Percentiles rank a stretch among this genome's conserved stretches.
Conservation (phyloP, 2,797 vertebrate genomes). For the Leucoraja ocellata region DNA sequence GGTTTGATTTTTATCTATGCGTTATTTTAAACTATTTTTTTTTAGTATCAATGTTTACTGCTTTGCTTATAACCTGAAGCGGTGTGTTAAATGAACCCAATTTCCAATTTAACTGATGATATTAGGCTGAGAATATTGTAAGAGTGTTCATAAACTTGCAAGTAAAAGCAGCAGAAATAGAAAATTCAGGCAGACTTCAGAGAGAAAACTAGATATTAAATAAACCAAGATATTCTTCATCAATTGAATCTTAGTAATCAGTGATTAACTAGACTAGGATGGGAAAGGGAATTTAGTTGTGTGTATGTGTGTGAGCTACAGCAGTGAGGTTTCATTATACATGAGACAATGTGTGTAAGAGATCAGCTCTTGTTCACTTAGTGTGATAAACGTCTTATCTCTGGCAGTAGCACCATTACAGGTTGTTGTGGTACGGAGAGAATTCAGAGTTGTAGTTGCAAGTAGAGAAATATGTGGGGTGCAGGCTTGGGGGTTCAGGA, state of each 20-base stretch:
- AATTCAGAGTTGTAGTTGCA: too few species aligned
- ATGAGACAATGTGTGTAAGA: too few species aligned
- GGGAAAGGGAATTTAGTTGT: too few species aligned
- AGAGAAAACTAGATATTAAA: neutral
- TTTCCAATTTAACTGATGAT: neutral
- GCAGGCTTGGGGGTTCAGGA: too few species aligned
- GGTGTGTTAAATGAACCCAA: neutral
- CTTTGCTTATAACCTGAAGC: neutral
- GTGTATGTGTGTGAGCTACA: too few species aligned
- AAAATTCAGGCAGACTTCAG: neutral
- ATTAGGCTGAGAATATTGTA: neutral
- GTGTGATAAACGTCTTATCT: too few species aligned
- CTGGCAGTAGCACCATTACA: too few species aligned
- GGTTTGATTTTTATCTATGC: neutral
- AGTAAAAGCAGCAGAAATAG: neutral
- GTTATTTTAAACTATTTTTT: neutral
- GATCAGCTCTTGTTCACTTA: too few species aligned
- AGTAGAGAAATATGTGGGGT: too few species aligned
- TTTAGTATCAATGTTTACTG: neutral
- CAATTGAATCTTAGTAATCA: neutral
- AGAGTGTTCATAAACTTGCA: neutral
- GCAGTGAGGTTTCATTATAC: too few species aligned
- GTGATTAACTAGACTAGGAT: neutral
- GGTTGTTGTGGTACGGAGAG: too few species aligned
- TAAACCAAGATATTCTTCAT: neutral